Evolutionary conservation across 2,888 invertebrate species (phyloP).

Genomic region (Spilosoma lubricipeda): DNA sequence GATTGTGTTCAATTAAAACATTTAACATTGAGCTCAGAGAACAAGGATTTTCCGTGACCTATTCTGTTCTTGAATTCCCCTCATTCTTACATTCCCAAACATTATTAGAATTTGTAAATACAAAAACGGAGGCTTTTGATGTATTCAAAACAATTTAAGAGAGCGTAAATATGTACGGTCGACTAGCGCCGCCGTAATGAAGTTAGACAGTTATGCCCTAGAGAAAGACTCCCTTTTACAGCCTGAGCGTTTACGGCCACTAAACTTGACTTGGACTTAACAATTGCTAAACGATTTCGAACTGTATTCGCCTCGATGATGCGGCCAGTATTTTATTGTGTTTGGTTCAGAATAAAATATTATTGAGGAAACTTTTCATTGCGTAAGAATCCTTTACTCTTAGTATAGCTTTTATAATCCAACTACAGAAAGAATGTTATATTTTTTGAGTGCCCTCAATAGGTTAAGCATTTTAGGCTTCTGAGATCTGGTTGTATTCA

Average conservation of each 20-base stretch:
- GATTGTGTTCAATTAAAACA: background rate
- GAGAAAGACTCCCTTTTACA: conserved; percentile 64
- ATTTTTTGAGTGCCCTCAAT: background rate
- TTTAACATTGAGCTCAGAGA: conserved; percentile 6
- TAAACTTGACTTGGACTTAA: conserved; percentile 73
- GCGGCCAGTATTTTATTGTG: conserved; percentile 51
- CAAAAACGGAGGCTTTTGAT: conserved; percentile 30
- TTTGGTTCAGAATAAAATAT: conserved; percentile 40
- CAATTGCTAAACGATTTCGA: conserved; percentile 67
- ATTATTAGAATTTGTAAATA: conserved; percentile 20
- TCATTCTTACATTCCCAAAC: conserved; percentile 18
- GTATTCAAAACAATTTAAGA: conserved; percentile 52
- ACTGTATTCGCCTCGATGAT: conserved; percentile 58
- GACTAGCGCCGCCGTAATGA: conserved; percentile 65
- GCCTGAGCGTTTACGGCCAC: conserved; percentile 72
- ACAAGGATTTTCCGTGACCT: conserved; percentile 14
- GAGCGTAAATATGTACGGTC: conserved; percentile 42
- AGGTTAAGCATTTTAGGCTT: too few species aligned
- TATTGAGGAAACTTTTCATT: conserved; percentile 7
- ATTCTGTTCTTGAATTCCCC: conserved; percentile 15
- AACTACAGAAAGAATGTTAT: background rate
- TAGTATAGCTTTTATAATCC: background rate
- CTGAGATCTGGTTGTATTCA: too few species aligned
- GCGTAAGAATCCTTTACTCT: background rate
- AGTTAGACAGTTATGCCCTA: conserved; percentile 71